Percentiles rank a stretch among this genome's conserved stretches.
phyloP scores from a whole-genome alignment of 30 jellyfish, hydroid and myxozoan species.

The Rhopilema esculentum region DNA sequence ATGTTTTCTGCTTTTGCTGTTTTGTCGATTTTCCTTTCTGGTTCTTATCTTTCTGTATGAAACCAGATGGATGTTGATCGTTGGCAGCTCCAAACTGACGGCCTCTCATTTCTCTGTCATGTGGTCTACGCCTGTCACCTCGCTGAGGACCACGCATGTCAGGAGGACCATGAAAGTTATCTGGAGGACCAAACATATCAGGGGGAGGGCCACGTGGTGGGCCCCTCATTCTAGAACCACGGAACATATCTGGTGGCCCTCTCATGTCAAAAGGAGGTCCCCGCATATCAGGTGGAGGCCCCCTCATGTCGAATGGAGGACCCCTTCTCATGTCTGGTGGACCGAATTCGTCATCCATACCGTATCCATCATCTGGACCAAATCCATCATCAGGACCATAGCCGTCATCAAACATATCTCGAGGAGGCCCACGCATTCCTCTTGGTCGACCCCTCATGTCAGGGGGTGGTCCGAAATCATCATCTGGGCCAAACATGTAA shows the following conservation, averaged over 20 bases:
- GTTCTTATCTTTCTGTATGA: background rate
- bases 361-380: constrained; percentile 56
- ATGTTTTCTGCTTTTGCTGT: constrained; percentile 18
- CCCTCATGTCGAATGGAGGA: constrained; percentile 54
- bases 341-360: constrained; percentile 50
- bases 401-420: constrained; percentile 53
- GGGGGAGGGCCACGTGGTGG: constrained; percentile 58
- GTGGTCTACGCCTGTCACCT: constrained; percentile 43
- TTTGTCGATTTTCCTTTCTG: constrained; percentile 38
- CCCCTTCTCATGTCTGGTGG: constrained; percentile 57
- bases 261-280: constrained; percentile 58
- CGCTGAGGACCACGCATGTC: constrained; percentile 58
- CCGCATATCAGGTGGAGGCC: constrained; percentile 54
- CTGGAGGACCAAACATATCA: constrained; percentile 49
- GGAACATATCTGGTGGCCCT: constrained; percentile 56
- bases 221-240: constrained; percentile 48
- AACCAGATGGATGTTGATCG: constrained; percentile 39
- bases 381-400: constrained; percentile 35
- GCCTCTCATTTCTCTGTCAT: constrained; percentile 35
- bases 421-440: constrained; percentile 68
- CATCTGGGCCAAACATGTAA: constrained; percentile 62
- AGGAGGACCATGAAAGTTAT: constrained; percentile 45
- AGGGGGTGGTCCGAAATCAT: constrained; percentile 68
- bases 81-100: constrained; percentile 40
- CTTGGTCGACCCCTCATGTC: constrained; percentile 64